Percentiles rank a stretch among this genome's conserved stretches.
These are phyloP conservation scores for Anagyrus pseudococci DNA, from an alignment of 2,888 invertebrate species.

Conservation along the genomic window DNA sequence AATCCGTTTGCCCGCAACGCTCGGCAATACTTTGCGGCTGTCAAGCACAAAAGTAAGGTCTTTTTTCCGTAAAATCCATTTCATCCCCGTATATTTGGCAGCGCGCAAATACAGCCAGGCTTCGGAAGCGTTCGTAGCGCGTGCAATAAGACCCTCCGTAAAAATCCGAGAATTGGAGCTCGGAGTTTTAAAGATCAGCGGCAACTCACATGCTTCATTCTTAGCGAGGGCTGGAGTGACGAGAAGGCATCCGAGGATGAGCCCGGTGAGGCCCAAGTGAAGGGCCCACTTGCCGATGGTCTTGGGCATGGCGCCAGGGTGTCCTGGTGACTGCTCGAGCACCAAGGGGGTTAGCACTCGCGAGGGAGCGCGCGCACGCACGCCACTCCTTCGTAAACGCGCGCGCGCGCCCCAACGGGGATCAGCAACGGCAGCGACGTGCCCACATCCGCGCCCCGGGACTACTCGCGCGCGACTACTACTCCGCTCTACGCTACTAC, in stretches of 20 bases:
- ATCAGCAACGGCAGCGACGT: neutral
- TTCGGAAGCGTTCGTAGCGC: no score
- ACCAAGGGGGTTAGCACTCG: neutral
- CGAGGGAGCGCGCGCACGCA: constrained; percentile 15
- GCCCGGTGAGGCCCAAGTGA: constrained; percentile 36
- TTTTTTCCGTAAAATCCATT: no score
- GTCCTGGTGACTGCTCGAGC: neutral
- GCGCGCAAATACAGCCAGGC: no score
- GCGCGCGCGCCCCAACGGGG: constrained; percentile 37
- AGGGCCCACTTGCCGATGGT: constrained; percentile 31
- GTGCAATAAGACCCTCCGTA: no score
- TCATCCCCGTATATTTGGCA: no score
- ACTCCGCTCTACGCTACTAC: neutral
- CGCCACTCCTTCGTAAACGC: constrained; percentile 21
- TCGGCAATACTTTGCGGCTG: no score
- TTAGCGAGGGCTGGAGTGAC: constrained; percentile 42
- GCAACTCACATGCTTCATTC: constrained; percentile 56
- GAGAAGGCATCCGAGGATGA: constrained; percentile 39
- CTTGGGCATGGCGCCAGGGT: neutral
- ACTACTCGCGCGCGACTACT: constrained; percentile 30
- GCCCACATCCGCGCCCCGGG: constrained; percentile 39
- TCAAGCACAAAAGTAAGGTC: no score
- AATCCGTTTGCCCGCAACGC: no score
- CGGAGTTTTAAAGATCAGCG: no score
- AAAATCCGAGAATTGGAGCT: no score